These are phyloP conservation scores for Gymnocypris eckloni DNA, from an alignment of 2,797 vertebrate genomes.

Conservation along the genomic window DNA sequence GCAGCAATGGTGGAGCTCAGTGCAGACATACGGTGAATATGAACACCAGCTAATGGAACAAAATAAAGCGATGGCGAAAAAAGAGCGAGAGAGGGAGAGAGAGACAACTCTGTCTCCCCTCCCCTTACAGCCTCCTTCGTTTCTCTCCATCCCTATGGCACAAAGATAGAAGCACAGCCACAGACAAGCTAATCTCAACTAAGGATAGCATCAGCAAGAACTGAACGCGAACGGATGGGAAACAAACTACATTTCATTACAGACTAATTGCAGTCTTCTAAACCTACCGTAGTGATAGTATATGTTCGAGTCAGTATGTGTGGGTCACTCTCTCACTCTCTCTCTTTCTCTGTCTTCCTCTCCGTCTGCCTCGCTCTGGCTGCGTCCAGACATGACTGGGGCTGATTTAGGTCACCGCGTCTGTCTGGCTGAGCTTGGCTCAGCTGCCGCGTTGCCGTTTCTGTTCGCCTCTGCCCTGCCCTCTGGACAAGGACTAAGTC, in stretches of 20 bases:
- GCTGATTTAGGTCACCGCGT: slow-evolving; percentile 83
- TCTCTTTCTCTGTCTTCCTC: slow-evolving; percentile 59
- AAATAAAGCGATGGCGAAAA: slow-evolving; percentile 37
- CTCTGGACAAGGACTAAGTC: slow-evolving; percentile 26
- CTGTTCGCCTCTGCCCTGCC: slow-evolving; percentile 25
- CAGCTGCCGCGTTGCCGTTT: slow-evolving; percentile 28
- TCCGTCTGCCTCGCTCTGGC: slow-evolving; percentile 50
- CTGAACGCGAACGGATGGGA: slow-evolving; percentile 67
- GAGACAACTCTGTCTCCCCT: slow-evolving; percentile 43
- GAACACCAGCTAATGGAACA: slow-evolving; percentile 37
- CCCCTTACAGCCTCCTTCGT: slow-evolving; percentile 44
- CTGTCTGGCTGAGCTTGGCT: slow-evolving; percentile 69
- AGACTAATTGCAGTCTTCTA: slow-evolving; percentile 73
- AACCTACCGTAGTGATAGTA: slow-evolving; percentile 53
- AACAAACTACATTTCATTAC: slow-evolving; percentile 51
- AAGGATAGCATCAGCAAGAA: slow-evolving; percentile 67
- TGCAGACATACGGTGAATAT: slow-evolving; percentile 12
- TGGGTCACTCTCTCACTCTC: slow-evolving; percentile 53
- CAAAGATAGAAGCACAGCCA: slow-evolving; percentile 81
- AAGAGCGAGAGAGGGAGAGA: slow-evolving; percentile 58
- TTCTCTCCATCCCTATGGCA: slow-evolving; percentile 63
- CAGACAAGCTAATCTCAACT: slow-evolving; percentile 79
- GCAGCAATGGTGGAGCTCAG: slow-evolving; percentile 35
- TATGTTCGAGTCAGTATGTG: slow-evolving; percentile 37
- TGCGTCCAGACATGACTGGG: slow-evolving; percentile 80